A percentile compares a stretch with the other conserved stretches of the same genome.
phyloP scores from a whole-genome alignment of 1,140 invertebrate genomes.

The Drosophila nikananu region DNA sequence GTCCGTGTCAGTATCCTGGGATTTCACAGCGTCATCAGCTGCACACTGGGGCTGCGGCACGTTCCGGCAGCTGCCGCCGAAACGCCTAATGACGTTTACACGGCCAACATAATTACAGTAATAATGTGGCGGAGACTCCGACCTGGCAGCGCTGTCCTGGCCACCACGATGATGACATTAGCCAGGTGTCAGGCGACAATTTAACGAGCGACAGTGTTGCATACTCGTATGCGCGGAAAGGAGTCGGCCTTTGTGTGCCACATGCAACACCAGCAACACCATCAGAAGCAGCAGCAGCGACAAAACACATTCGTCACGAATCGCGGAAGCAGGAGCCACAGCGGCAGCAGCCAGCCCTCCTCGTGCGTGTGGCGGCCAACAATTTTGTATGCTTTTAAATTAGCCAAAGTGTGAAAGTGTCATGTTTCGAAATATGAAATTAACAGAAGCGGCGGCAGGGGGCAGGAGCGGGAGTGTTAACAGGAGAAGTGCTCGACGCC shows the following conservation, averaged over 20 bases:
- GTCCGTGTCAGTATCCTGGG: constrained; percentile 50
- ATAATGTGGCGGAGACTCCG: constrained; percentile 71
- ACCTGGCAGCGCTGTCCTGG: constrained; percentile 5
- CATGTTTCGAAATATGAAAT: constrained; percentile 82
- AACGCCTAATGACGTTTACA: constrained; percentile 82
- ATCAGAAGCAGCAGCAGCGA: constrained; percentile 32
- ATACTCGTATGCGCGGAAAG: constrained; percentile 65
- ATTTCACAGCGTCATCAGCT: constrained; percentile 28
- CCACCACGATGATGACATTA: constrained; percentile 72
- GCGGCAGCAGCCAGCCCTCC: constrained; percentile 20
- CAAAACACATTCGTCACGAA: constrained; percentile 78
- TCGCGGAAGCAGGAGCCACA: constrained; percentile 45
- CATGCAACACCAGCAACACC: constrained; percentile 58
- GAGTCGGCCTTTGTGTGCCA: constrained; percentile 56
- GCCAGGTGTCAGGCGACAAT: constrained; percentile 81
- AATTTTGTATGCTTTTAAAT: constrained; percentile 81
- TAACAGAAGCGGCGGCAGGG: constrained; percentile 50
- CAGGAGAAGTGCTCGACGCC: constrained; percentile 8
- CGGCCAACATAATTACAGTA: constrained; percentile 81
- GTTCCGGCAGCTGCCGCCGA: constrained; percentile 44
- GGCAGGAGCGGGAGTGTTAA: constrained; percentile 19
- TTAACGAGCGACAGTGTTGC: constrained; percentile 66
- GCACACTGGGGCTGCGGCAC: constrained; percentile 33
- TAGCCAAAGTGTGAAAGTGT: constrained; percentile 82
- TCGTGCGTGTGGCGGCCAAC: constrained; percentile 67